Evolutionary conservation across 2,888 invertebrate species (phyloP).

Genomic region (Zelleria hepariella): DNA sequence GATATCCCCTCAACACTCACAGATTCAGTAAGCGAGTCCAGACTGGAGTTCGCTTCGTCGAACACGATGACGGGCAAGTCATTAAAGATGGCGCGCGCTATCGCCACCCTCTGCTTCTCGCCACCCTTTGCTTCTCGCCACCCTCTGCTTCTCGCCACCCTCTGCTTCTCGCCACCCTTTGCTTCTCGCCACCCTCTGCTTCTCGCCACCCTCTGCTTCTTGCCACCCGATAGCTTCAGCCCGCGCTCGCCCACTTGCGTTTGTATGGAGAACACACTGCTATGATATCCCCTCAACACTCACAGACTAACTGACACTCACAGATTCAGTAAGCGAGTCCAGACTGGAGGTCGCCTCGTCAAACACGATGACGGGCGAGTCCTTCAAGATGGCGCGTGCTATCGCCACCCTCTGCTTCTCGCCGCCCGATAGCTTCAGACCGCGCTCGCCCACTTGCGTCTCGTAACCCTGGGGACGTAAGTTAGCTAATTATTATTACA

Average conservation of each 20-base stretch:
- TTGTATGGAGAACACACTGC: too few relatives aligned
- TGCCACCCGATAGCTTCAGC: conserved; percentile 91
- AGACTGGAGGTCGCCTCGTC: conserved; percentile 99
- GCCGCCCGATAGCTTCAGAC: conserved; percentile 88
- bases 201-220: conserved; percentile 98
- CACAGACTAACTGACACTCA: conserved; percentile 78
- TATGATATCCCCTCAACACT: too few relatives aligned
- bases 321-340: conserved; percentile 97
- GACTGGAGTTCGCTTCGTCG: conserved; percentile 98
- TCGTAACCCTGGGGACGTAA: conserved; percentile 52
- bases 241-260: conserved; percentile 91
- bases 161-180: conserved; percentile 99
- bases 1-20: conserved; percentile 62
- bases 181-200: too few relatives aligned
- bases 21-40: conserved; percentile 97
- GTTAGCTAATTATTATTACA: too few relatives aligned
- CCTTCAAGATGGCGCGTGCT: conserved; percentile 95
- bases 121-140: conserved; percentile 86
- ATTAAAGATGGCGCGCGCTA: conserved; percentile 96
- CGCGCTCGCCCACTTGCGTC: conserved; percentile 91
- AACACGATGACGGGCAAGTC: conserved; percentile 94
- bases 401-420: conserved; percentile 99
- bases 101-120: conserved; percentile 98
- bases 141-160: conserved; percentile 93
- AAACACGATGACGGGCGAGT: conserved; percentile 93